phyloP scores from a whole-genome alignment of 2,113 vertebrate genomes.

The Coregonus clupeaformis region DNA sequence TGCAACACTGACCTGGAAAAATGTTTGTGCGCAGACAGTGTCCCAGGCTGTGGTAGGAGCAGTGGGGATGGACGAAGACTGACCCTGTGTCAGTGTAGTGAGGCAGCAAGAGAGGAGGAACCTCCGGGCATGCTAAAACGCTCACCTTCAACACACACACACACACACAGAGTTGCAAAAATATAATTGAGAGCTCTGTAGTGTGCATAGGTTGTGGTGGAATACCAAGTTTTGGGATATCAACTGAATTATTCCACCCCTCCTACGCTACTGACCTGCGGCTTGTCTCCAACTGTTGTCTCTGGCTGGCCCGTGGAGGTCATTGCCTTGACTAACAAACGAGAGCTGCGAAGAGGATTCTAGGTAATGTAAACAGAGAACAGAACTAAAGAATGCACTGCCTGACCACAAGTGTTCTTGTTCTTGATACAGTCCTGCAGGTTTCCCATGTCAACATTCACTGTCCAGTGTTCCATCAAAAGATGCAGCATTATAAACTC shows the following conservation, averaged over 20 bases:
- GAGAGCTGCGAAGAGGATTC: neutral
- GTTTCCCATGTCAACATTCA: neutral
- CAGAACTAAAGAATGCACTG: too few species aligned
- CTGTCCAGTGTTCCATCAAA: too few species aligned
- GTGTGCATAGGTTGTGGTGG: too few species aligned
- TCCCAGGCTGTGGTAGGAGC: constrained; percentile 40
- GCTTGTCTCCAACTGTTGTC: neutral
- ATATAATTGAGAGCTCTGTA: too few species aligned
- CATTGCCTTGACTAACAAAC: constrained; percentile 15
- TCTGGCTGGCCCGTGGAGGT: constrained; percentile 24
- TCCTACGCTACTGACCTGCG: constrained; percentile 17
- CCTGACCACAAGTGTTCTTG: too few species aligned
- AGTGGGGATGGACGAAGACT: neutral
- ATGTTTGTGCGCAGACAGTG: constrained; percentile 44
- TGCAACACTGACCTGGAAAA: constrained; percentile 45
- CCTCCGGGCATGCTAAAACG: constrained; percentile 10
- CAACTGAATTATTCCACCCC: too few species aligned
- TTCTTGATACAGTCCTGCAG: neutral
- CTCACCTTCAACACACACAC: constrained; percentile 2
- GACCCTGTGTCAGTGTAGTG: constrained; percentile 34
- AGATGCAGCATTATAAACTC: too few species aligned
- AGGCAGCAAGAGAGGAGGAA: constrained; percentile 31
- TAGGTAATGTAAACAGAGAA: too few species aligned
- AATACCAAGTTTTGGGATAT: neutral
- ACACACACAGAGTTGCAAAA: neutral